A percentile compares a stretch with the other conserved stretches of the same genome.
Evolutionary conservation across 2,888 invertebrate species (phyloP).

Genomic region (Listrodromus nycthemerus): DNA sequence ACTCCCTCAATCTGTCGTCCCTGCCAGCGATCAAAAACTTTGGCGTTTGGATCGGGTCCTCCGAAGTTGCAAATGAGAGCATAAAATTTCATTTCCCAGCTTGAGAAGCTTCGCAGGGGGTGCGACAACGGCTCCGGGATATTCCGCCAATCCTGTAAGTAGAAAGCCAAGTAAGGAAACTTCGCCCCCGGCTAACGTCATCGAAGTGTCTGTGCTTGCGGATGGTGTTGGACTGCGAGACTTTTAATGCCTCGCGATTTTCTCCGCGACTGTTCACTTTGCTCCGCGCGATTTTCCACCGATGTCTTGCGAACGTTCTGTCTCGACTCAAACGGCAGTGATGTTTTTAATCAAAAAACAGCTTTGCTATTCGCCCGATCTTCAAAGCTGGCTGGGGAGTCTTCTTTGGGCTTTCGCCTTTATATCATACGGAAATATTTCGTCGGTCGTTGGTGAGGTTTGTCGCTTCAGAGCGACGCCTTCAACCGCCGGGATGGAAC

Average conservation of each 20-base stretch:
- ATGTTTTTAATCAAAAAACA: neutral
- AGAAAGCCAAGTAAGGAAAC: neutral
- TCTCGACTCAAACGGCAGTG: neutral
- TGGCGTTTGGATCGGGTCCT: neutral
- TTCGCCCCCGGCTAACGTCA: neutral
- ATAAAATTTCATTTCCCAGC: neutral
- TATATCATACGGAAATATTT: neutral
- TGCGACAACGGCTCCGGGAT: neutral
- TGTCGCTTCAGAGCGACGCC: neutral
- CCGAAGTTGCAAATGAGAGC: neutral
- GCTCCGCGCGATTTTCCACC: neutral
- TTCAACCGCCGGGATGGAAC: neutral
- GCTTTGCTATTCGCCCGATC: neutral
- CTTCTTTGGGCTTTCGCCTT: neutral
- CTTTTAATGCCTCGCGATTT: neutral
- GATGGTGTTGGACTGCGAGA: neutral
- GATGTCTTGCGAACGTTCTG: conserved; percentile 4
- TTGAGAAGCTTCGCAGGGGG: neutral
- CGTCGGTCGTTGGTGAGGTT: neutral
- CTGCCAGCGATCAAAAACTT: conserved; percentile 28
- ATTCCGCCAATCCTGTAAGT: neutral
- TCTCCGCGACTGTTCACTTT: neutral
- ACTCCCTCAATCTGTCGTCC: conserved; percentile 44
- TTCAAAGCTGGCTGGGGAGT: neutral
- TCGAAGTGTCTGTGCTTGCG: neutral